Conservation (phyloP, 2,888 invertebrate genomes). For the Mythimna loreyi region DNA sequence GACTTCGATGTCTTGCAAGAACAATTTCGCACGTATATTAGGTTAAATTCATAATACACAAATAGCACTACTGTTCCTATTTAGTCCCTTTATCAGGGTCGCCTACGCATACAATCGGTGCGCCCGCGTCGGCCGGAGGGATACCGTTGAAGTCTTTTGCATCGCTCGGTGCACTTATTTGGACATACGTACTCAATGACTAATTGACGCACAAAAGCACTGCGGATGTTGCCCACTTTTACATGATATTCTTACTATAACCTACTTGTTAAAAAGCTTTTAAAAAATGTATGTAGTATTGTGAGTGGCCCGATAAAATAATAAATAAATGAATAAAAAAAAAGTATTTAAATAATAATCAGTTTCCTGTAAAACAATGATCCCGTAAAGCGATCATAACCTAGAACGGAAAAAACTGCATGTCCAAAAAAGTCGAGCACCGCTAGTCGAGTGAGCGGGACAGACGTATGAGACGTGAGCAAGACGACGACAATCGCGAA, state of each 20-base stretch:
- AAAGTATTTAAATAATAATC: slow-evolving; percentile 63
- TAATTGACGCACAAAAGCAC: slow-evolving; percentile 43
- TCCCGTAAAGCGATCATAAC: slow-evolving; percentile 83
- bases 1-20: slow-evolving; percentile 1
- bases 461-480: slow-evolving; percentile 66
- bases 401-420: slow-evolving; percentile 87
- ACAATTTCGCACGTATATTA: neutral
- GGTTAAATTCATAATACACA: slow-evolving; percentile 22
- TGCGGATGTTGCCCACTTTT: slow-evolving; percentile 4
- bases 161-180: slow-evolving; percentile 63
- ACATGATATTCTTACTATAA: slow-evolving; percentile 2
- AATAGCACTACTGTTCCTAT: slow-evolving; percentile 46
- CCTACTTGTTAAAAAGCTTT: neutral
- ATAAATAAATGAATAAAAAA: slow-evolving; percentile 27
- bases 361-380: slow-evolving; percentile 79
- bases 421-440: slow-evolving; percentile 89
- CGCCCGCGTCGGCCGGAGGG: slow-evolving; percentile 60
- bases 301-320: slow-evolving; percentile 2
- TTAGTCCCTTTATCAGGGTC: slow-evolving; percentile 60
- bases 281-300: neutral
- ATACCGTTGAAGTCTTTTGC: slow-evolving; percentile 72
- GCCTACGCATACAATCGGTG: slow-evolving; percentile 61
- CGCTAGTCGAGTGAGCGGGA: slow-evolving; percentile 85
- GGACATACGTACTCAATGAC: slow-evolving; percentile 54
- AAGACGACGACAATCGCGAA: slow-evolving; percentile 82